These are phyloP conservation scores for Macquaria australasica DNA, from an alignment of 2,113 vertebrate species.

Conservation along the genomic window DNA sequence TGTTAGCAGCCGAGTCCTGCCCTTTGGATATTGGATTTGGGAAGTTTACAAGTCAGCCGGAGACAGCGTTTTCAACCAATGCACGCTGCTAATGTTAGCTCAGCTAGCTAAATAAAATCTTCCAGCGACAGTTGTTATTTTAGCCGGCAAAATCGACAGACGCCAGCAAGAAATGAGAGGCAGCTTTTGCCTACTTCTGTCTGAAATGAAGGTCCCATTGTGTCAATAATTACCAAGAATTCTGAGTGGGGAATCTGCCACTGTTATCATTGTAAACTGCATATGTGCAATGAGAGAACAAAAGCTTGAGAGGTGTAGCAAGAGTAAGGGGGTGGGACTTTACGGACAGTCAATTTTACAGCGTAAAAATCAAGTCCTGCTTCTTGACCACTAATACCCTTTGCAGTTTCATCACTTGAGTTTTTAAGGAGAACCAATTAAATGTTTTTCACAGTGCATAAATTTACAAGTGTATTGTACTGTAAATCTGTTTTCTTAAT, in stretches of 20 bases:
- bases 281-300: background rate
- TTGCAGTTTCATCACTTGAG: constrained; percentile 54
- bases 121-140: background rate
- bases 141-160: background rate
- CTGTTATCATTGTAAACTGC: background rate
- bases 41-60: too few species aligned
- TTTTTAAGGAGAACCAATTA: constrained; percentile 66
- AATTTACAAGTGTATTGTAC: constrained; percentile 76
- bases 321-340: background rate
- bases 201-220: constrained; percentile 15
- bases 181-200: constrained; percentile 5
- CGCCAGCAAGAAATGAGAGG: background rate
- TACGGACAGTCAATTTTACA: background rate
- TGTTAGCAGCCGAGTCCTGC: too few species aligned
- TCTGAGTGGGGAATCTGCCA: background rate
- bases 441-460: constrained; percentile 60
- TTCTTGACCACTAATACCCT: constrained; percentile 29
- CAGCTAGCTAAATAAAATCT: background rate
- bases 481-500: constrained; percentile 76
- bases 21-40: too few species aligned
- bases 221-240: background rate
- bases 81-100: background rate
- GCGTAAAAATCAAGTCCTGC: background rate
- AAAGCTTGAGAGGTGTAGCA: background rate
- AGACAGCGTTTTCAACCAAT: background rate